phyloP scores from a whole-genome alignment of 2,797 vertebrate genomes.

The Anas bernieri region DNA sequence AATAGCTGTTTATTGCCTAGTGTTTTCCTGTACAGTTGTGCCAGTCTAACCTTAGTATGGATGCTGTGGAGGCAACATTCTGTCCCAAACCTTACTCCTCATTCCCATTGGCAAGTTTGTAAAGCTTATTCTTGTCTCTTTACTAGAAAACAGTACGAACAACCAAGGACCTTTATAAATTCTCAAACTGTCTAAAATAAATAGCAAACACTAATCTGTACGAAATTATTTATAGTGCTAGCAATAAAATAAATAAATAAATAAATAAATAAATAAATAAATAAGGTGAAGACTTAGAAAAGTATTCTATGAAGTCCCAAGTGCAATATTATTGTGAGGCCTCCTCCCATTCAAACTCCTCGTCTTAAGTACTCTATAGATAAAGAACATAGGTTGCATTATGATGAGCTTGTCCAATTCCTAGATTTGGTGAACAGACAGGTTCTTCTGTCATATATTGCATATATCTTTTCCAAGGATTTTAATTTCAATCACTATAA shows the following conservation, averaged over 20 bases:
- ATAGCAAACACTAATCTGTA: background rate
- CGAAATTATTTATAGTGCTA: background rate
- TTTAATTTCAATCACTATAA: background rate
- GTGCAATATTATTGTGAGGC: background rate
- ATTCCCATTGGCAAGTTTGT: background rate
- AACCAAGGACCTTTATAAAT: background rate
- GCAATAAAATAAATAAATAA: background rate
- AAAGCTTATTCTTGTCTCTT: background rate
- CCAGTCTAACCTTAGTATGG: background rate
- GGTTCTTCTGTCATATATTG: background rate
- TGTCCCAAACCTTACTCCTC: background rate
- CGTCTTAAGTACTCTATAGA: background rate
- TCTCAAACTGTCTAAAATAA: background rate
- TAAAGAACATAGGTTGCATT: background rate
- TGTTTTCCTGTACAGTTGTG: background rate
- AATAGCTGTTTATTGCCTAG: background rate
- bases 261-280: background rate
- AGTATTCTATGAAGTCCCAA: background rate
- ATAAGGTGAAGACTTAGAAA: background rate
- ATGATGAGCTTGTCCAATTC: background rate
- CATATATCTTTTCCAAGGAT: background rate
- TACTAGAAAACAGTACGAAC: background rate
- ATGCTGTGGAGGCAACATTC: background rate
- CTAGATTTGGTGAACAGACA: background rate
- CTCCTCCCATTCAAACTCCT: background rate